Base-by-base conservation (phyloP, 2,797 vertebrate genomes). In the Adrianichthys oophorus region DNA sequence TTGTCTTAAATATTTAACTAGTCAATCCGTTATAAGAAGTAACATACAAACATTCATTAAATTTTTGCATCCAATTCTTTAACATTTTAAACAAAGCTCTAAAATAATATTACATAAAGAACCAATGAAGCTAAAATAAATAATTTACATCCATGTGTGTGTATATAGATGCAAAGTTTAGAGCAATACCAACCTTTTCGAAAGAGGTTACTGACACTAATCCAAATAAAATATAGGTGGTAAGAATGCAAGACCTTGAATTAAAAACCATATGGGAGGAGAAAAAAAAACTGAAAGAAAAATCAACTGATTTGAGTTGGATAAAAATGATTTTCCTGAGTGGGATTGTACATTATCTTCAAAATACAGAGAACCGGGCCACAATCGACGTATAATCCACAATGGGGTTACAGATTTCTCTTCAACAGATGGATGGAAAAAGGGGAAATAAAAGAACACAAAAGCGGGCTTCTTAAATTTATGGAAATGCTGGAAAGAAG, bases 121-220 rank as follows among this genome's bases (percentile, higher is more conserved):
- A 91, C 86, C 89, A 88, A 91, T 91, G 91, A 93, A 91, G 91
- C 93, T 95, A 94, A 95, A 91, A 84, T 48, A 89, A 77, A 83
- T 61, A 94, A 93, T 95, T 29, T 29, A 37, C 32, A 37, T 37
- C 32, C 32, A 37, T 37, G 32, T 37, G 32, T 37, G 32, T 37
- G 32, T 37, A 37, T 37, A 37, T 37, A 91, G 82, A 96, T 94
- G 95, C 94, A 95, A 91, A 97, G 94, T 94, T 95, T 95, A 98
- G 94, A 93, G 93, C 93, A 98, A 99, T 99, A 99, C 97, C 97
- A 99, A 99, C 97, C 97, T 99, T 98, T 97, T 98, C 85, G 89
- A 92, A 93, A 97, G 96, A 93, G 93, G 97, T 96, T 96, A 97
- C 93, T 93, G 93, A 96, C 95, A 94, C 95, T 97, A 98, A 96